Evolutionary conservation across 2,113 vertebrate species (phyloP), one percentile per base, ranked within the genome.

Genomic region (Lampris incognitus): DNA sequence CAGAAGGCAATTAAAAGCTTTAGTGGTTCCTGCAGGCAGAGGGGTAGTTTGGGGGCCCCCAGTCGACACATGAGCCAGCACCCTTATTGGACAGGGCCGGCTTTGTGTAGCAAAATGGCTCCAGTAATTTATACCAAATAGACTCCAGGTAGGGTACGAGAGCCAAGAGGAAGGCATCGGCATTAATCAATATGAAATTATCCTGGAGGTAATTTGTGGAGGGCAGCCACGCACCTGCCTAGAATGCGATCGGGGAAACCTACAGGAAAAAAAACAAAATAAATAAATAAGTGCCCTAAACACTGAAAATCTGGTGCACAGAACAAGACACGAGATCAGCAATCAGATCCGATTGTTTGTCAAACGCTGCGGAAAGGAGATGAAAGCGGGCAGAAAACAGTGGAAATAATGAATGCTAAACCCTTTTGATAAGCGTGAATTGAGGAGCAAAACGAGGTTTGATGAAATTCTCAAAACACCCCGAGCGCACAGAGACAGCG

Each of bases 1-100:
- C 97, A 99, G 97, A 99, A 97, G 97, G 97, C 96, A 99, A 99
- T 98, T 99, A 99, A 98, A 99, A 97, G 97, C 96, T 96, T 98
- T 98, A 97, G 95, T 98, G 97, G 94, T 97, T 99, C 95, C 96
- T 95, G 94, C 94, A 95, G 96, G 95, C 97, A 96, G 94, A 96
- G 93, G 95, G 96, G 96, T 96, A 96, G 96, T 98, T 98, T 96
- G 96, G 95, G 95, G 93, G 95, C 93, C 95, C 92, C 95, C 95
- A 93, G 95, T 95, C 96, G 94, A 95, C 97, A 96, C 96, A 96
- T 96, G 96, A 96, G 95, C 96, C 96, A 95, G 95, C 95, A 95
- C 96, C 96, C 95, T 96, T 95, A 95, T 96, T 96, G 96, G 95
- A 94, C 94, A 93, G 86, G 83, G 94, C 95, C 94, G 91, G 92